Evolutionary conservation across 2,888 invertebrate genomes (phyloP).

Genomic region (Amphipoea oculea): DNA sequence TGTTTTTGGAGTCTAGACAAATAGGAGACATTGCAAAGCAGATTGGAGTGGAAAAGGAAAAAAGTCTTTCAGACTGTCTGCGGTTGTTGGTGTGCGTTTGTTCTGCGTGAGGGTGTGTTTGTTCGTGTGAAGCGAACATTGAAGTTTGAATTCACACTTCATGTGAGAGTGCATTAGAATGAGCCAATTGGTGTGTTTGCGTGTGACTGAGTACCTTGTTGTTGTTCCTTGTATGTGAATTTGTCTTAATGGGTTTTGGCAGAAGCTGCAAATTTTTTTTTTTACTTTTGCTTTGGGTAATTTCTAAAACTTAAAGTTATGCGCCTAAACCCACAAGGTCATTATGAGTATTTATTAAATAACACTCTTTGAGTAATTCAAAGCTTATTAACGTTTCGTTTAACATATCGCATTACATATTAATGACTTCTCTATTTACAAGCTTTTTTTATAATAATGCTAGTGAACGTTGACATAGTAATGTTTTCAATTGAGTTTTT

Average conservation of each 20-base stretch:
- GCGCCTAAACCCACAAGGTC: no score
- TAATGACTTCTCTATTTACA: background rate
- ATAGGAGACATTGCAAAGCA: constrained; percentile 71
- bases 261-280: background rate
- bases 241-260: background rate
- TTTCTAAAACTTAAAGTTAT: background rate
- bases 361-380: background rate
- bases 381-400: no score
- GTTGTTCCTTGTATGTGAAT: background rate
- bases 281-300: background rate
- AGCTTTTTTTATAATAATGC: background rate
- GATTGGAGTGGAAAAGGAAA: constrained; percentile 69
- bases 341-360: background rate
- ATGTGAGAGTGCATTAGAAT: constrained; percentile 33
- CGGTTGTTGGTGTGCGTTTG: constrained; percentile 51
- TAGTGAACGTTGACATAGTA: background rate
- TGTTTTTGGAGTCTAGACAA: constrained; percentile 62
- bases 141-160: constrained; percentile 61
- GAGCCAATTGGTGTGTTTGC: constrained; percentile 35
- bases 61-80: constrained; percentile 67
- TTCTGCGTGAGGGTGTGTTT: constrained; percentile 1
- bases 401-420: background rate
- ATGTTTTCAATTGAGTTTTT: background rate
- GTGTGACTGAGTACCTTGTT: constrained; percentile 19
- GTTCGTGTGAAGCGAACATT: constrained; percentile 51